Percentiles rank a stretch among this genome's conserved stretches.
Conservation (phyloP, 1,140 invertebrate species). For the Psilanteris sp. region DNA sequence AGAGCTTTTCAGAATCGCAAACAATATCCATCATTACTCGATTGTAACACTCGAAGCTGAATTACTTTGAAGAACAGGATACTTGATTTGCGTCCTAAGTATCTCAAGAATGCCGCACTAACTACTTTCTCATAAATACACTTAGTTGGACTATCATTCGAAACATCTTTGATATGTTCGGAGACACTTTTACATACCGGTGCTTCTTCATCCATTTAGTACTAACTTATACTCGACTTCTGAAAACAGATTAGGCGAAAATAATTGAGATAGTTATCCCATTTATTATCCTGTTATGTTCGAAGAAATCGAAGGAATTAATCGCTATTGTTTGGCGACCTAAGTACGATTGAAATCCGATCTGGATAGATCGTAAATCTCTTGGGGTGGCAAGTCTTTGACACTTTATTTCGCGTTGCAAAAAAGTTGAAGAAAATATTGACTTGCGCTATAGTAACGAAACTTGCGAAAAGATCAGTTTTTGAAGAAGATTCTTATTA, state of each 20-base stretch:
- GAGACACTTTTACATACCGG: background rate
- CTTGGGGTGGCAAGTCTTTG: background rate
- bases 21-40: slow-evolving; percentile 25
- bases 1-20: slow-evolving; percentile 3
- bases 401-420: too few species aligned
- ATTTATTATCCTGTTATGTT: slow-evolving; percentile 16
- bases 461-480: too few species aligned
- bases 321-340: background rate
- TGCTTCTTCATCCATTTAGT: slow-evolving; percentile 25
- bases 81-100: slow-evolving; percentile 11
- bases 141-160: slow-evolving; percentile 5
- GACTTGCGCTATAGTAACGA: too few species aligned
- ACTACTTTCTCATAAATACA: slow-evolving; percentile 17
- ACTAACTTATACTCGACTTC: slow-evolving; percentile 7
- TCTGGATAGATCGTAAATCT: background rate
- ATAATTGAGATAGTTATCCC: slow-evolving; percentile 9
- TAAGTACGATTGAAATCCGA: slow-evolving; percentile 3
- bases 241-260: slow-evolving; percentile 22
- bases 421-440: too few species aligned
- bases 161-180: slow-evolving; percentile 21
- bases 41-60: slow-evolving; percentile 25
- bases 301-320: slow-evolving; percentile 8
- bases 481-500: too few species aligned
- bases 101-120: slow-evolving; percentile 23
- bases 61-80: background rate